Evolutionary conservation across 1,140 invertebrate species (phyloP).

Genomic region (Zaprionus taronus): DNA sequence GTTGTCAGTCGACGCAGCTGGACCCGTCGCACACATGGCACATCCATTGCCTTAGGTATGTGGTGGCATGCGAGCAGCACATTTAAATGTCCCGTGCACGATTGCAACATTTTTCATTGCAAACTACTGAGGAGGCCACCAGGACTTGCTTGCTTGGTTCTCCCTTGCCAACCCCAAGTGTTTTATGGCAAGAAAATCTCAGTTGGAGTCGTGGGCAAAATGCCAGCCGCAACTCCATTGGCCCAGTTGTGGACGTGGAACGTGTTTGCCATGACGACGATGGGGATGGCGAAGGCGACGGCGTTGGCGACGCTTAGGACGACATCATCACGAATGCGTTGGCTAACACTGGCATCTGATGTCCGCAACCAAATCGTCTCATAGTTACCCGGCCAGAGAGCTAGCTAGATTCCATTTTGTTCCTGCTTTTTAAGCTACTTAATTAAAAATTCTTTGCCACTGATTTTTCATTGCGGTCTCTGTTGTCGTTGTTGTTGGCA

Average conservation of each 20-base stretch:
- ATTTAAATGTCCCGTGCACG: conserved; percentile 72
- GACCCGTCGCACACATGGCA: conserved; percentile 16
- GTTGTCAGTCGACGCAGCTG: conserved; percentile 64
- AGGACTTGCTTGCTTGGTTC: neutral
- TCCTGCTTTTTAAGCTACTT: conserved; percentile 43
- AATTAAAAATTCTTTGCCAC: conserved; percentile 66
- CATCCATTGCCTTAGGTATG: conserved; percentile 36
- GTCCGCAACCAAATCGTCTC: neutral
- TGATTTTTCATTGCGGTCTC: conserved; percentile 45
- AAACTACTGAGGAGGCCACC: conserved; percentile 42
- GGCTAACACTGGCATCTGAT: conserved; percentile 27
- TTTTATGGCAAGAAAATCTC: conserved; percentile 74
- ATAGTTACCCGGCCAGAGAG: no score
- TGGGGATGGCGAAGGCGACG: neutral
- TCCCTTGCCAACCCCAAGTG: conserved; percentile 51
- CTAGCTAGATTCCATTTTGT: neutral
- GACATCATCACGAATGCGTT: conserved; percentile 46
- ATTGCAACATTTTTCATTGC: conserved; percentile 75
- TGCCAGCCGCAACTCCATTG: conserved; percentile 60
- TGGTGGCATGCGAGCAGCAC: conserved; percentile 41
- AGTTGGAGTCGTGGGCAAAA: conserved; percentile 68
- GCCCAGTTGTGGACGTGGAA: conserved; percentile 59
- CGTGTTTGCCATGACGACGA: conserved; percentile 57
- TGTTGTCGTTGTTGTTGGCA: conserved; percentile 14
- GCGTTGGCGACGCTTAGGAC: conserved; percentile 5